Evolutionary conservation across 2,888 invertebrate genomes (phyloP), one percentile per base, ranked within the genome.

Genomic region (Belgica antarctica): DNA sequence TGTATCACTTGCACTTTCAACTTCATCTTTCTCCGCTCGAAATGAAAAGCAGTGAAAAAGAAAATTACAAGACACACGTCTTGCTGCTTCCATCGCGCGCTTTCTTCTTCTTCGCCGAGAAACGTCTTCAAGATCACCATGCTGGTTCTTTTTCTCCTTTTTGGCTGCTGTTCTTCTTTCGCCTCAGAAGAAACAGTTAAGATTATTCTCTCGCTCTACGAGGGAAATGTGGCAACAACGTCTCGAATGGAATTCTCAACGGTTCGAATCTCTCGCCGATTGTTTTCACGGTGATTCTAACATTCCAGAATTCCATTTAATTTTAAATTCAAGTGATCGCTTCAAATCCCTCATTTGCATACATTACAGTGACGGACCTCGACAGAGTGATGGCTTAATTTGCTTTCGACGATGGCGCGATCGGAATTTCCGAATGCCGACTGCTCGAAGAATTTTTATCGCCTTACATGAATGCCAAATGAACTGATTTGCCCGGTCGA

Each of bases 1-100:
- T 65, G 22, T 65, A 65, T 65, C 63, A 65, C 63, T 65, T 65
- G 63, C 63, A 65, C 63, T 65, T 65, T 65, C 63, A 41, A 65
- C 63, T n/a, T 41, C 41, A 46, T 46, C 52, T 41, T 10, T 41
- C n/a, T n/a, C 10, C n/a, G 12, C 15, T n/a, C 41, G 4, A 10
- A 41, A 41, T 5, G 2, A 17, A 52, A 22, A 52, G 22, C 19
- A 52, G 52, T 52, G 22, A 52, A 22, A 52, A 52, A n/a, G 22
- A 52, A 22, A 52, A 52, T n/a, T 52, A 22, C 22, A n/a, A 52
- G 52, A 7, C 52, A 52, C 52, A 52, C 52, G 52, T 52, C 52
- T 52, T 52, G 17, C n/a, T 52, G 22, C 22, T 52, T 52, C 41
- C 61, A 24, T 61, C 27, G 34, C 52, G 52, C 52, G 36, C n/a